Conservation (phyloP, 2,888 invertebrate species). For the Resseliella maxima region DNA sequence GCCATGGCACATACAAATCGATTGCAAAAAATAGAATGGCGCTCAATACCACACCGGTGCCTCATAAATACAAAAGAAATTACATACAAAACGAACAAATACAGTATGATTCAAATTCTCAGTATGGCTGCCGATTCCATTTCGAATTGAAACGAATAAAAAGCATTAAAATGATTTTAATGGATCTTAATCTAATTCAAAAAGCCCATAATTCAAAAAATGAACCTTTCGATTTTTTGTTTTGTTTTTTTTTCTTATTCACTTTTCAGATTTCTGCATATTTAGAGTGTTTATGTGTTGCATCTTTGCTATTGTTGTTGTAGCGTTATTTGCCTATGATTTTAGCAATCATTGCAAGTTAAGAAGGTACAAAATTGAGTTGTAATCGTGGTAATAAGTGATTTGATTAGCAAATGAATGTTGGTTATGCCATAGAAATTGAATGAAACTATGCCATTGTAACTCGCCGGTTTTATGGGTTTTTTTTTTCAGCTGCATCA, state of each 20-base stretch:
- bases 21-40: background rate
- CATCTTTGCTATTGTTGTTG: background rate
- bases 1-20: background rate
- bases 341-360: background rate
- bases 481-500: background rate
- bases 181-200: constrained; percentile 54
- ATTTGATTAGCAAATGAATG: constrained; percentile 53
- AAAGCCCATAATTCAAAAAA: constrained; percentile 48
- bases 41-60: background rate
- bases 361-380: constrained; percentile 23
- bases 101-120: no score
- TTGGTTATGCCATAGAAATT: background rate
- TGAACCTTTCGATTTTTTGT: constrained; percentile 52
- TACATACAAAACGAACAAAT: background rate
- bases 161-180: constrained; percentile 51
- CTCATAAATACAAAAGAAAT: constrained; percentile 5
- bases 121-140: background rate
- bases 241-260: background rate
- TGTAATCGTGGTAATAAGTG: constrained; percentile 15
- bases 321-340: background rate
- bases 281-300: no score
- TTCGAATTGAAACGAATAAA: constrained; percentile 5
- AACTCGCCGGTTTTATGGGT: background rate
- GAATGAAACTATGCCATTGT: background rate
- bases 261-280: no score